Percentiles rank a stretch among this genome's conserved stretches.
Conservation (phyloP, 1,140 invertebrate genomes). For the Gonatopus flavifemur region DNA sequence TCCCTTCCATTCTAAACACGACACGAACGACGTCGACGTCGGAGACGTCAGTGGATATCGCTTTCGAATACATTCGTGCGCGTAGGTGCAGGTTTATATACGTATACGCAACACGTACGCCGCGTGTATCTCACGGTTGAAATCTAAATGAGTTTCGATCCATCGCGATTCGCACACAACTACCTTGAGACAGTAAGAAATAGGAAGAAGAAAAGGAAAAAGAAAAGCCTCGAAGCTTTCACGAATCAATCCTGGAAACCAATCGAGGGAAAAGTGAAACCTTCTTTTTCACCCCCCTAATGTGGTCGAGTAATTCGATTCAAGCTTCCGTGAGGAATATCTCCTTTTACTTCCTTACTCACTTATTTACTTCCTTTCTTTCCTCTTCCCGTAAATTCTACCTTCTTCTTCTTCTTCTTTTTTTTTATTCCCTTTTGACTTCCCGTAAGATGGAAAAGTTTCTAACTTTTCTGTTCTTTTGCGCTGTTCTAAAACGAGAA, state of each 20-base stretch:
- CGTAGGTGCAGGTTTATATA: background rate
- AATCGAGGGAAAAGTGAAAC: conserved; percentile 32
- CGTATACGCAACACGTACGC: too few relatives aligned
- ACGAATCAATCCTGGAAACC: conserved; percentile 28
- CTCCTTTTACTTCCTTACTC: background rate
- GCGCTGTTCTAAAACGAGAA: too few relatives aligned
- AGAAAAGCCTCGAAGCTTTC: conserved; percentile 25
- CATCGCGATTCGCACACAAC: conserved; percentile 6
- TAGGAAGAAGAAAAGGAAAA: too few relatives aligned
- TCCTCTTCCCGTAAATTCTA: too few relatives aligned
- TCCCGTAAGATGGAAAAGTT: too few relatives aligned
- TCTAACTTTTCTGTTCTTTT: too few relatives aligned
- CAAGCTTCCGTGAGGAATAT: conserved; percentile 8
- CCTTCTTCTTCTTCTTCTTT: too few relatives aligned
- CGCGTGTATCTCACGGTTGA: conserved; percentile 24
- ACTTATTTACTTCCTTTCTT: background rate
- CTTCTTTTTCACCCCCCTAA: conserved; percentile 9
- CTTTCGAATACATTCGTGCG: background rate
- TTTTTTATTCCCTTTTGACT: too few relatives aligned
- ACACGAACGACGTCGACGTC: background rate
- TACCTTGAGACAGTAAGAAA: too few relatives aligned
- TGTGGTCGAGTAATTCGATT: conserved; percentile 32
- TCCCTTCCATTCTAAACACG: too few relatives aligned
- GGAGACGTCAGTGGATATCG: background rate
- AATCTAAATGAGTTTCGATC: conserved; percentile 45